These are phyloP conservation scores for Bungarus multicinctus DNA, from an alignment of 2,113 vertebrate genomes.

Conservation along the genomic window DNA sequence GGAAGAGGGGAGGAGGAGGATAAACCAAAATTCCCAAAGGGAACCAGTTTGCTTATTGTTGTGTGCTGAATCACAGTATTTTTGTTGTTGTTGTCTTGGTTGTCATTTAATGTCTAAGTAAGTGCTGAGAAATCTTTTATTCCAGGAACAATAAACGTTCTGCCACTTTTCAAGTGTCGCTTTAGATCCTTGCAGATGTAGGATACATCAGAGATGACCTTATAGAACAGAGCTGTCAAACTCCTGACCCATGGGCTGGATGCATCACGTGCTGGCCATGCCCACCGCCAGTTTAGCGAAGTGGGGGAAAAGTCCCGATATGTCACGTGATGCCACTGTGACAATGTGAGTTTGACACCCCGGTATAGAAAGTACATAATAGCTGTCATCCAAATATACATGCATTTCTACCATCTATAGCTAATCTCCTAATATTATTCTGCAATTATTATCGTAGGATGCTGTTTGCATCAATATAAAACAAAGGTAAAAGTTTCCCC, in stretches of 20 bases:
- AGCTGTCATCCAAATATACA: neutral
- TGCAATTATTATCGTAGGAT: neutral
- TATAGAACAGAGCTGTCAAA: neutral
- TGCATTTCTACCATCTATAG: neutral
- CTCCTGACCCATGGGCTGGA: too few relatives aligned
- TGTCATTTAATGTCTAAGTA: neutral
- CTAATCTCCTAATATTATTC: neutral
- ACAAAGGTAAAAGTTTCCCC: too few relatives aligned
- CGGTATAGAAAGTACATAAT: too few relatives aligned
- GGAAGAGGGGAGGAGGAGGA: neutral
- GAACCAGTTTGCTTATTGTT: neutral
- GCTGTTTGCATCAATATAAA: too few relatives aligned
- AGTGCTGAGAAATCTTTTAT: neutral
- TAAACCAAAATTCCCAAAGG: neutral
- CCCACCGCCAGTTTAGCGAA: too few relatives aligned
- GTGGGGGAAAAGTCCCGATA: too few relatives aligned
- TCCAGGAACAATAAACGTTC: neutral
- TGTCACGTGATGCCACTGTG: too few relatives aligned
- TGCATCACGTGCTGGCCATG: too few relatives aligned
- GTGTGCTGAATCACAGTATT: neutral
- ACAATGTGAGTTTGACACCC: too few relatives aligned
- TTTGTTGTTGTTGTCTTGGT: neutral
- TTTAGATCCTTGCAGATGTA: neutral
- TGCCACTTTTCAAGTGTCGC: too few relatives aligned
- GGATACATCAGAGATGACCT: neutral